Conservation (phyloP, 2,888 invertebrate species). For the Eustalomyia histrio region DNA sequence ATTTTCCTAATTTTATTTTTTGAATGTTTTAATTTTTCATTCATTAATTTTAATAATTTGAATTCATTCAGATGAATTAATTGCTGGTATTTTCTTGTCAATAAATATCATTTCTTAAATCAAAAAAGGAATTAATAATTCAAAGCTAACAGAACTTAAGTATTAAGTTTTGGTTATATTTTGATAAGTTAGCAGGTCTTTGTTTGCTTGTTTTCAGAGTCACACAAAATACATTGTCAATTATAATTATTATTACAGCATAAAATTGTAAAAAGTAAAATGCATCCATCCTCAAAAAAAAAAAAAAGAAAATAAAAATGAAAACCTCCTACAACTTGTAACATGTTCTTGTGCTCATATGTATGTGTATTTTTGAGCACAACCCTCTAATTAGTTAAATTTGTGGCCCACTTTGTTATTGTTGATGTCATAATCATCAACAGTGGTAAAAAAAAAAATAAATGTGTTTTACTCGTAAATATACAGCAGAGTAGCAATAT, state of each 20-base stretch:
- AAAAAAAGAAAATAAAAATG: not conserved
- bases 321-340: constrained; percentile 16
- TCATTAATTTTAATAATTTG: too few species aligned
- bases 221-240: constrained; percentile 35
- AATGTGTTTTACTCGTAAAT: not conserved
- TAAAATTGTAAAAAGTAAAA: constrained; percentile 13
- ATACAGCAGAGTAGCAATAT: constrained; percentile 13
- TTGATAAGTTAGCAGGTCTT: too few species aligned
- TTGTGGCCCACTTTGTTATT: constrained; percentile 49
- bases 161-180: too few species aligned
- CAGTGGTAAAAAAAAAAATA: constrained; percentile 7
- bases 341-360: constrained; percentile 22
- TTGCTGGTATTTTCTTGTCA: too few species aligned
- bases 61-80: too few species aligned
- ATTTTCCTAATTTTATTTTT: too few species aligned
- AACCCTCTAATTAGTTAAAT: constrained; percentile 54
- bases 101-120: too few species aligned
- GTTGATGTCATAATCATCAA: constrained; percentile 31
- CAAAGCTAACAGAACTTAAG: too few species aligned
- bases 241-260: constrained; percentile 20
- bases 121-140: too few species aligned
- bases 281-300: constrained; percentile 8
- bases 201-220: too few species aligned
- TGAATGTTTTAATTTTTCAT: too few species aligned
- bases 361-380: constrained; percentile 10